phyloP scores from a whole-genome alignment of 2,797 vertebrate genomes.

The Lindbergichthys nudifrons region DNA sequence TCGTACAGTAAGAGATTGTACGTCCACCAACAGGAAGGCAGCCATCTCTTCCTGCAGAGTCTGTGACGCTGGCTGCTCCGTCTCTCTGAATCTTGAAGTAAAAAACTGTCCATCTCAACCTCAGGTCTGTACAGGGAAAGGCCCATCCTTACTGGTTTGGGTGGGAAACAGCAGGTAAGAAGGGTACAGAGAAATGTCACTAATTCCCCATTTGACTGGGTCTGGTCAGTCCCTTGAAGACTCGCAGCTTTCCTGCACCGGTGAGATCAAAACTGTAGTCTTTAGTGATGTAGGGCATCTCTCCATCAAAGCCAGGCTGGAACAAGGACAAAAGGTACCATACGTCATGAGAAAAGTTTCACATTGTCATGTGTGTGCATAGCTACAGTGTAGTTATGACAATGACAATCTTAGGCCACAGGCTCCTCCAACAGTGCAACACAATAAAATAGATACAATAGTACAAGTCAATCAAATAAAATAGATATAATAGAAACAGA shows the following conservation, averaged over 20 bases:
- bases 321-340: slow-evolving; percentile 37
- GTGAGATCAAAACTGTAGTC: slow-evolving; percentile 91
- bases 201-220: slow-evolving; percentile 65
- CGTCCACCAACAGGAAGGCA: slow-evolving; percentile 18
- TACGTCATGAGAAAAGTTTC: not conserved
- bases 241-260: slow-evolving; percentile 90
- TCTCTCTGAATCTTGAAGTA: slow-evolving; percentile 19
- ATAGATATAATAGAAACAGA: too few relatives aligned
- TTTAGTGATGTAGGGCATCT: slow-evolving; percentile 90
- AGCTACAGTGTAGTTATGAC: too few relatives aligned
- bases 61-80: slow-evolving; percentile 8
- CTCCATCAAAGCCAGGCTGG: slow-evolving; percentile 87
- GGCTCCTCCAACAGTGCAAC: too few relatives aligned
- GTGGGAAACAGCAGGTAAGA: slow-evolving; percentile 15
- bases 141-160: slow-evolving; percentile 33
- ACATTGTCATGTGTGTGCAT: too few relatives aligned
- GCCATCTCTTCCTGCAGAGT: slow-evolving; percentile 34
- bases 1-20: slow-evolving; percentile 25
- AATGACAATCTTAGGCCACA: too few relatives aligned
- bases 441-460: too few relatives aligned
- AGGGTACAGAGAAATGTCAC: slow-evolving; percentile 47
- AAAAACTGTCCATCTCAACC: slow-evolving; percentile 9
- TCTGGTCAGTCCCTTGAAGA: slow-evolving; percentile 81
- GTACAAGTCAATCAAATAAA: too few relatives aligned
- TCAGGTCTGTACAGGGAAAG: slow-evolving; percentile 68